Conservation (phyloP, 2,113 vertebrate species). For the Aspidoscelis tigris region DNA sequence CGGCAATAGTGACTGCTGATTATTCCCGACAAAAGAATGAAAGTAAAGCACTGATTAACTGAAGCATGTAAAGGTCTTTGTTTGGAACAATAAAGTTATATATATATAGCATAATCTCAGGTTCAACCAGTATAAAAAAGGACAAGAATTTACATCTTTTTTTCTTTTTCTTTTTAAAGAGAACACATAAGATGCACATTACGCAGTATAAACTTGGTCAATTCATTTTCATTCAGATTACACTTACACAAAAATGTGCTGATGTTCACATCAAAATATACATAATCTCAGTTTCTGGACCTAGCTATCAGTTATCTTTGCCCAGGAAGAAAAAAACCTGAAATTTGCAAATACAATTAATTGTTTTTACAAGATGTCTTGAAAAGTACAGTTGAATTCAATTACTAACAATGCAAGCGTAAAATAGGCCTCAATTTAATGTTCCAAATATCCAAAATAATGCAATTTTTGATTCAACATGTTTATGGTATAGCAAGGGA, state of each 20-base stretch:
- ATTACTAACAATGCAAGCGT: conserved; percentile 56
- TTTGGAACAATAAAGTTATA: conserved; percentile 88
- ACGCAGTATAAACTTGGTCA: conserved; percentile 78
- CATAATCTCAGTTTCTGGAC: conserved; percentile 64
- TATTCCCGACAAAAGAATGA: background rate
- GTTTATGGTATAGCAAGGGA: background rate
- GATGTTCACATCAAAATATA: conserved; percentile 75
- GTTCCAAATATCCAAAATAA: conserved; percentile 61
- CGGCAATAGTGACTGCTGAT: background rate
- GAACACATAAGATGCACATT: conserved; percentile 81
- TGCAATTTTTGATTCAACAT: conserved; percentile 54
- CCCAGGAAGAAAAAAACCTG: conserved; percentile 66
- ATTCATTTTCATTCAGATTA: conserved; percentile 75
- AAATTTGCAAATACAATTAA: conserved; percentile 58
- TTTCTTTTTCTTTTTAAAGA: conserved; percentile 78
- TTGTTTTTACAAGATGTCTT: conserved; percentile 51
- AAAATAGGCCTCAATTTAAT: conserved; percentile 55
- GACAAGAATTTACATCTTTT: conserved; percentile 77
- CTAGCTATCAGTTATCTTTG: conserved; percentile 72
- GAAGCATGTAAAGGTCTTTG: conserved; percentile 84
- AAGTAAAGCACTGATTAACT: conserved; percentile 50
- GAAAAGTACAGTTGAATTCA: conserved; percentile 53
- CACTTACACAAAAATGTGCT: conserved; percentile 74
- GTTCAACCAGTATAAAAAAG: conserved; percentile 84
- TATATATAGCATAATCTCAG: conserved; percentile 84